Base-by-base conservation (phyloP, 2,113 vertebrate species). In the Rhinolophus sinicus region DNA sequence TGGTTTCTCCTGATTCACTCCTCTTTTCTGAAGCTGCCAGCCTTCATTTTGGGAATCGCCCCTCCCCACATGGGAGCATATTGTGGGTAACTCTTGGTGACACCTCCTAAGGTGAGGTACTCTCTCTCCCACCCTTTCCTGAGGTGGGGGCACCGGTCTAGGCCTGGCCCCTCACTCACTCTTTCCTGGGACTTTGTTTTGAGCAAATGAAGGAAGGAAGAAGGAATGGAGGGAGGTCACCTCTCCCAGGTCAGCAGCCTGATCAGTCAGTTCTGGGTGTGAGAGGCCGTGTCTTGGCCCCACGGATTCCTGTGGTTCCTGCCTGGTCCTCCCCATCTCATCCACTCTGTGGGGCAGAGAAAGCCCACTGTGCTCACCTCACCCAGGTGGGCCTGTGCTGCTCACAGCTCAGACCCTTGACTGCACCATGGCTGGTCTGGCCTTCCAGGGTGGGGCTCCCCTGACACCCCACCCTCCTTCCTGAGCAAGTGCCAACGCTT, bases 51-150 rank as follows among this genome's bases (percentile, higher is more conserved):
- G 44, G 28, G 69, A 40, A 1, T 13, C 0, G 0, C 4, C 16
- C 3, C 0, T 76, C 28, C 38, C 9, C 12, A 0, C 0, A 9
- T 14, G 40, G 19, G 6, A 35, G 50, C 24, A 28, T 24, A 13
- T 14, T 1, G 4, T 4, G 62, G 19, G 2, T 64, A 9, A 44
- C 10, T 64, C 50, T 62, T 0, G 24, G 72, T 21, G 44, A 22
- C 10, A 3, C 5, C 0, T 38, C 8, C 16, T 11, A 18, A 76
- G 28, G 4, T 0, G 1, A 16, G 70, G 33, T 22, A 18, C 5
- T 0, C 54, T 33, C 33, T 12, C 40, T 14, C 18, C 4, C 0
- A 2, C 5, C 9, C 21, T 54, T 70, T 38, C 14, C 65, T 38
- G 94, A 50, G 54, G n/a, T 14, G 30, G 6, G 2, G 33, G 28